Percentiles rank a stretch among this genome's conserved stretches.
phyloP scores from a whole-genome alignment of 2,113 vertebrate genomes.

The Channa argus region DNA sequence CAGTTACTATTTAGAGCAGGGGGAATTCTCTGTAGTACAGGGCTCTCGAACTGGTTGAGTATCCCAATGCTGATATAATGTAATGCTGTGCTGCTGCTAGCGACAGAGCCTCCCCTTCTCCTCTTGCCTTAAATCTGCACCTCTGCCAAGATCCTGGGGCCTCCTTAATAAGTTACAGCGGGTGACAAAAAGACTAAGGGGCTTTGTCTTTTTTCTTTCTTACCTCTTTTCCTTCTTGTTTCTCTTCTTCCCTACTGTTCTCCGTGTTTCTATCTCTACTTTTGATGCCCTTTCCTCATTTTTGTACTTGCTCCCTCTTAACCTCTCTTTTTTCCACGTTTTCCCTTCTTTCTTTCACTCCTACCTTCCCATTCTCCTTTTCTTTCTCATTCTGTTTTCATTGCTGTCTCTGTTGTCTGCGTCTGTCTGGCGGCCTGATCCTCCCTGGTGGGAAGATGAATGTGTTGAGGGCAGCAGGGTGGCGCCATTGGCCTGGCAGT shows the following conservation, averaged over 20 bases:
- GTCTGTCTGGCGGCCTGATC: constrained; percentile 58
- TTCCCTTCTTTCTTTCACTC: constrained; percentile 29
- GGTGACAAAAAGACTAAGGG: constrained; percentile 55
- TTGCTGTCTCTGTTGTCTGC: constrained; percentile 51
- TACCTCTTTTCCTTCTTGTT: constrained; percentile 13
- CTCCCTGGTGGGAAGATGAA: constrained; percentile 79
- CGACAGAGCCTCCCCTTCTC: background rate
- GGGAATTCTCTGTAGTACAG: background rate
- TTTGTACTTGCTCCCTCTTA: constrained; percentile 16
- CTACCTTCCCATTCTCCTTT: constrained; percentile 54
- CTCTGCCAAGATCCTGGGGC: constrained; percentile 57
- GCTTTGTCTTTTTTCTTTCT: constrained; percentile 35
- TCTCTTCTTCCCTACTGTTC: constrained; percentile 13
- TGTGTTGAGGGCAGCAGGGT: constrained; percentile 66
- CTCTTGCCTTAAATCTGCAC: constrained; percentile 32
- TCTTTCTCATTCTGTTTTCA: constrained; percentile 47
- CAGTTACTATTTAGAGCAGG: background rate
- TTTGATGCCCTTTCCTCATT: constrained; percentile 10
- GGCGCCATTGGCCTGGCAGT: constrained; percentile 61
- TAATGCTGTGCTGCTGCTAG: constrained; percentile 6
- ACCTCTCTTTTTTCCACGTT: constrained; percentile 1
- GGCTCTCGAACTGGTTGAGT: constrained; percentile 7
- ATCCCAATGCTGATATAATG: background rate
- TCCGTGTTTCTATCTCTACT: constrained; percentile 8
- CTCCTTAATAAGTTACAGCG: constrained; percentile 69